Conservation (phyloP, 2,113 vertebrate species). For the Lagopus muta region DNA sequence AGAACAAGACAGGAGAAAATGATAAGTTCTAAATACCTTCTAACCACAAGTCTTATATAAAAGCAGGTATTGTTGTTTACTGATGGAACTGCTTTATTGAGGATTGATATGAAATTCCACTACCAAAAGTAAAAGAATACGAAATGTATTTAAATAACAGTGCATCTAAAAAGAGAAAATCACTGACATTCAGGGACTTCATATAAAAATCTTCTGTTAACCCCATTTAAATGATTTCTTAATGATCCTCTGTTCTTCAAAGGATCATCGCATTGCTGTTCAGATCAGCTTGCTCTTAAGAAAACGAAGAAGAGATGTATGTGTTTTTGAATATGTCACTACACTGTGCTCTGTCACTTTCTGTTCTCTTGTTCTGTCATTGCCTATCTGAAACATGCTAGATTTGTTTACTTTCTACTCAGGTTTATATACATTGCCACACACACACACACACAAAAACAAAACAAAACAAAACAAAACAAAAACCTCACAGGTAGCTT, state of each 20-base stretch:
- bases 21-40: background rate
- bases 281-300: background rate
- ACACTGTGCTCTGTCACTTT: rapidly evolving
- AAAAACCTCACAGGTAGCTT: background rate
- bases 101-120: background rate
- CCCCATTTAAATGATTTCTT: background rate
- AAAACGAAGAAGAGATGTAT: background rate
- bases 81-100: background rate
- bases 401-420: background rate
- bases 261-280: no score
- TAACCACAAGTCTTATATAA: background rate
- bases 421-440: background rate
- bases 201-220: background rate
- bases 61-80: background rate
- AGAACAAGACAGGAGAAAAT: background rate
- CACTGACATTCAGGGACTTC: background rate
- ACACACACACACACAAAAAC: no score
- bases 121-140: background rate
- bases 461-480: background rate
- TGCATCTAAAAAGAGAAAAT: background rate
- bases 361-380: background rate
- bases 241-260: background rate
- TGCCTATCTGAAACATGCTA: background rate
- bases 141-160: background rate
- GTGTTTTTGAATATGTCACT: background rate